phyloP scores from a whole-genome alignment of 2,888 invertebrate genomes.

The Leucophora obtusa region DNA sequence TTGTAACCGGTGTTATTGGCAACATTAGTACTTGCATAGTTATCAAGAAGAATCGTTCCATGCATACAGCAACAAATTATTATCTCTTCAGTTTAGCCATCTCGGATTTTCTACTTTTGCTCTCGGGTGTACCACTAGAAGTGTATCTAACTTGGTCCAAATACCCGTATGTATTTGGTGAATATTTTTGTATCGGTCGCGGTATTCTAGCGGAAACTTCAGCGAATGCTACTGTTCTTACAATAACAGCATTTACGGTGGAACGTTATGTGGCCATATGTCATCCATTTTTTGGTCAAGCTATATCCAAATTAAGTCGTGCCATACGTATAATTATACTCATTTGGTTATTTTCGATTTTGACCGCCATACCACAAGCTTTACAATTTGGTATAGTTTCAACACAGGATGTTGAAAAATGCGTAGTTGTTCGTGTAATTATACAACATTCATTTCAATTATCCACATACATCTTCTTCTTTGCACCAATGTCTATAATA shows the following conservation, averaged over 20 bases:
- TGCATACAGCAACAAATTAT: slow-evolving; percentile 90
- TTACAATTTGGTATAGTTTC: slow-evolving; percentile 86
- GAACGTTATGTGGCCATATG: slow-evolving; percentile 85
- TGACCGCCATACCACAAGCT: slow-evolving; percentile 88
- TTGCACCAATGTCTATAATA: slow-evolving; percentile 92
- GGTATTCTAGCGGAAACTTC: slow-evolving; percentile 90
- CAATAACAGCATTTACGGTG: slow-evolving; percentile 91
- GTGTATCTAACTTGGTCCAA: slow-evolving; percentile 88
- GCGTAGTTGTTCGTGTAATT: slow-evolving; percentile 76
- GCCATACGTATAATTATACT: slow-evolving; percentile 86
- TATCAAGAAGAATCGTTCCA: slow-evolving; percentile 88
- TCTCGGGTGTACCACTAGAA: slow-evolving; percentile 86
- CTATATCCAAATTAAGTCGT: slow-evolving; percentile 89
- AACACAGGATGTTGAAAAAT: slow-evolving; percentile 72
- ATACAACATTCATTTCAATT: slow-evolving; percentile 81
- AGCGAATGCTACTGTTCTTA: slow-evolving; percentile 87
- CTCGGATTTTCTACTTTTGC: slow-evolving; percentile 87
- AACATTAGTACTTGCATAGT: slow-evolving; percentile 92
- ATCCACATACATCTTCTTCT: slow-evolving; percentile 88
- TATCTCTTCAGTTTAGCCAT: slow-evolving; percentile 92
- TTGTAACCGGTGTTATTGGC: slow-evolving; percentile 88
- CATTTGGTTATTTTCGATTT: slow-evolving; percentile 89
- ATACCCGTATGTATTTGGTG: slow-evolving; percentile 88
- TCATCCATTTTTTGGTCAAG: slow-evolving; percentile 84
- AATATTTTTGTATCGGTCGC: slow-evolving; percentile 87